Base-by-base conservation (phyloP, 1,140 invertebrate species). In the Brachionus paranguensis region DNA sequence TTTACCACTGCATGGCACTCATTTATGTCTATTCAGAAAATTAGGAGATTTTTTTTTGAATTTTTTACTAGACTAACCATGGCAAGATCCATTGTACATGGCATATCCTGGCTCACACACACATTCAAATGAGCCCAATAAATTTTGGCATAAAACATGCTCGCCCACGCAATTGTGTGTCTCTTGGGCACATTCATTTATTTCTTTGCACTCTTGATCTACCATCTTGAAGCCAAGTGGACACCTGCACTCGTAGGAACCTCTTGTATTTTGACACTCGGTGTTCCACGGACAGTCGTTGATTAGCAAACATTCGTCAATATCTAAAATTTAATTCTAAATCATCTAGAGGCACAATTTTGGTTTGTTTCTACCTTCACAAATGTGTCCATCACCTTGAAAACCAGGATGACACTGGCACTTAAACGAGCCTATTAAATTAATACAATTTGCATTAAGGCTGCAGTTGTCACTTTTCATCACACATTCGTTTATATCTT, bases 331-430 rank as follows among this genome's bases (percentile, higher is more conserved):
- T 64, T 43, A 79, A 55, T 43, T 29, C 45, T 70, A 24, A 53
- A 78, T 29, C 14, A 17, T 33, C 8, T 4, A 53, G 12, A 78
- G 14, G 7, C 2, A 27, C 14, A 78, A 3, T 50, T 72, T 43
- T 37, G 24, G 11, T 33, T 27, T 27, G 1, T 24, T 24, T 11
- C 6, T 37, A 79, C 76, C 76, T 41, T 29, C 14, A 20, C 81
- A 83, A 64, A 64, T 3, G 20, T 45, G 24, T 10, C 60, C 81
- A 85, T 89, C 87, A 11, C 88, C 88, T 72, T 84, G 86, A 84
- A 86, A 74, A 14, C 83, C 83, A 20, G 65, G 41, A 29, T n/a
- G 1, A 43, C 83, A 84, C 14, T 27, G 20, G 47, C 83, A 84
- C 37, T 78, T 84, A 33, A 70, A 84, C 1, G 83, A 84, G 20